A percentile compares a stretch with the other conserved stretches of the same genome.
phyloP scores from a whole-genome alignment of 1,140 invertebrate species.

The Heliconius eleuchia region DNA sequence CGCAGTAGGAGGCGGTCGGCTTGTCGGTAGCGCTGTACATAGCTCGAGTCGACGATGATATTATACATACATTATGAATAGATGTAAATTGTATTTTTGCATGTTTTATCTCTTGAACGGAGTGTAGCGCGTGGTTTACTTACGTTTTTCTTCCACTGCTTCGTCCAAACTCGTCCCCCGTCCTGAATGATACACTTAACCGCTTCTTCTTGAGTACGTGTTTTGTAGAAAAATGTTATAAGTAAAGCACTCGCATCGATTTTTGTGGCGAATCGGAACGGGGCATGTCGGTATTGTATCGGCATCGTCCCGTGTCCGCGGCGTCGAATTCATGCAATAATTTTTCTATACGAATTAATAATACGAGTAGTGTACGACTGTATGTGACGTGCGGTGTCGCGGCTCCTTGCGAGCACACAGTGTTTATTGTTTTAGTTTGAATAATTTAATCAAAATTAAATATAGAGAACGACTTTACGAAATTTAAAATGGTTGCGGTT shows the following conservation, averaged over 20 bases:
- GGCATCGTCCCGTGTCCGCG: conserved; percentile 23
- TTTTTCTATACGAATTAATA: conserved; percentile 57
- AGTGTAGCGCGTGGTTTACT: conserved; percentile 45
- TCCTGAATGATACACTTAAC: conserved; percentile 15
- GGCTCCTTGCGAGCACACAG: not conserved
- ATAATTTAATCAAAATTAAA: no score
- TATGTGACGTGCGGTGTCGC: not conserved
- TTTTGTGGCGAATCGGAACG: not conserved
- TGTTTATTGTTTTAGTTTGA: not conserved
- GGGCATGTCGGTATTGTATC: not conserved
- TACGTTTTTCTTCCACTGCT: conserved; percentile 35
- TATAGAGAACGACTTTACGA: no score
- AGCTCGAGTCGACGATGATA: conserved; percentile 31
- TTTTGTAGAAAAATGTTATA: conserved; percentile 26
- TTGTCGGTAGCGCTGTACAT: conserved; percentile 49
- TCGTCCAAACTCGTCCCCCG: conserved; percentile 33
- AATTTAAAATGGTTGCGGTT: no score
- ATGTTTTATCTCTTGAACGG: conserved; percentile 53
- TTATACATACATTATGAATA: conserved; percentile 2
- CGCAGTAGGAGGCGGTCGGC: not conserved
- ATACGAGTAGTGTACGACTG: conserved; percentile 15
- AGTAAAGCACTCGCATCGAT: conserved; percentile 33
- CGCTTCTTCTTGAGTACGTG: not conserved
- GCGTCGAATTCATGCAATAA: conserved; percentile 48
- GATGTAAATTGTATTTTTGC: conserved; percentile 63